Evolutionary conservation across 2,888 invertebrate species (phyloP).

Genomic region (Pycnomerus fuliginosus): DNA sequence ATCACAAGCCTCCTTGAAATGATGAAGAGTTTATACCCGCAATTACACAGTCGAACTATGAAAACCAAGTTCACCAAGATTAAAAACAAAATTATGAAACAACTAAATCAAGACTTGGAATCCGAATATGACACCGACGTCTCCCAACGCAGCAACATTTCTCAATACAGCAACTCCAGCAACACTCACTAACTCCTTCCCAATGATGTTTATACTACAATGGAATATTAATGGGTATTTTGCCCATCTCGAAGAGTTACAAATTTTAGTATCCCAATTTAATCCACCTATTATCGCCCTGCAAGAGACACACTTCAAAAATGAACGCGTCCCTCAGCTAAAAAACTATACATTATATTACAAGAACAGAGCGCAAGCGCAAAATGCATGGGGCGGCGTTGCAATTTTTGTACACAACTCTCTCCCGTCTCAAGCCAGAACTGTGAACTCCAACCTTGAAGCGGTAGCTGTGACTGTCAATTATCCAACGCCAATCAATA

Average conservation of each 20-base stretch:
- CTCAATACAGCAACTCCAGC: neutral
- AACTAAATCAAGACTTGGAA: conserved; percentile 2
- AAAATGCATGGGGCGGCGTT: conserved; percentile 11
- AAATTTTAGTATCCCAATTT: conserved; percentile 6
- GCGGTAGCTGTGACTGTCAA: conserved; percentile 5
- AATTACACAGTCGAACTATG: conserved; percentile 4
- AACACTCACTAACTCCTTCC: neutral
- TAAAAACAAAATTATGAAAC: conserved; percentile 6
- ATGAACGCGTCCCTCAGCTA: conserved; percentile 1
- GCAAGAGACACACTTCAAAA: conserved; percentile 17
- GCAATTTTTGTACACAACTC: conserved; percentile 10
- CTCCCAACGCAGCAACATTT: conserved; percentile 3
- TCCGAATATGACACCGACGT: conserved; percentile 2
- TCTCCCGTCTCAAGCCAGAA: conserved; percentile 4
- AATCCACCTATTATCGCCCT: conserved; percentile 9
- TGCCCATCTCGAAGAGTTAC: conserved; percentile 6
- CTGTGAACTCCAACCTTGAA: conserved; percentile 11
- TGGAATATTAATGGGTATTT: conserved; percentile 18
- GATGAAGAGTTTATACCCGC: conserved; percentile 3
- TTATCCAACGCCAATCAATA: conserved; percentile 6
- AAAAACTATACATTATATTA: conserved; percentile 6
- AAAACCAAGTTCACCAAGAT: conserved; percentile 9
- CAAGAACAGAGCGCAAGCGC: conserved; percentile 3
- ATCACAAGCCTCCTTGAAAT: conserved; percentile 4
- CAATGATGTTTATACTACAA: conserved; percentile 7